Evolutionary conservation across 2,888 invertebrate genomes (phyloP).

Genomic region (Eucriotettix oculatus): DNA sequence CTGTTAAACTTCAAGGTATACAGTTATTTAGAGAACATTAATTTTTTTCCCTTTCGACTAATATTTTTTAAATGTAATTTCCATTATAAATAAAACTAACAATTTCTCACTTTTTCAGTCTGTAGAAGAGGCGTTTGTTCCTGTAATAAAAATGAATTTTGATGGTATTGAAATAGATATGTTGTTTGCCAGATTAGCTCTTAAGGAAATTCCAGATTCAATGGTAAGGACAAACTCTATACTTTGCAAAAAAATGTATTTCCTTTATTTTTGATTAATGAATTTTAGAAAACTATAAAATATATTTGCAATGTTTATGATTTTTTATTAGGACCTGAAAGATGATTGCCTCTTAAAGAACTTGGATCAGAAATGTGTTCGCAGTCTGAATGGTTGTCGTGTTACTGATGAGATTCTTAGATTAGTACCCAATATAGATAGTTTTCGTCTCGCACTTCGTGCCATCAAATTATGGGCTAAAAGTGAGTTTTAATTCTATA

Average conservation of each 20-base stretch:
- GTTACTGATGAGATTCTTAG: constrained; percentile 97
- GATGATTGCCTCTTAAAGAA: constrained; percentile 88
- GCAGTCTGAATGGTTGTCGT: constrained; percentile 92
- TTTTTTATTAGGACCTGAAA: constrained; percentile 49
- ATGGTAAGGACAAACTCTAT: constrained; percentile 23
- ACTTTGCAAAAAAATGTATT: neutral
- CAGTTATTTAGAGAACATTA: too few relatives aligned
- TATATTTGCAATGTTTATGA: neutral
- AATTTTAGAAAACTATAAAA: neutral
- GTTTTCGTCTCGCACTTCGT: constrained; percentile 81
- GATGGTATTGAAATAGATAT: constrained; percentile 98
- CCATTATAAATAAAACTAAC: too few relatives aligned
- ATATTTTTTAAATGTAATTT: too few relatives aligned
- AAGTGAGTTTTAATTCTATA: constrained; percentile 43
- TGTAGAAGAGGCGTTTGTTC: constrained; percentile 97
- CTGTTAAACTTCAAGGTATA: too few relatives aligned
- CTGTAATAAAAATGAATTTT: constrained; percentile 98
- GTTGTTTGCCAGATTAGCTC: constrained; percentile 83
- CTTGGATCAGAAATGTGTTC: constrained; percentile 87
- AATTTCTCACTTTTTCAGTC: constrained; percentile 35
- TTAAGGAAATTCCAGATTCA: constrained; percentile 88
- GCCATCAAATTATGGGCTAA: constrained; percentile 98
- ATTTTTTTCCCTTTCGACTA: too few relatives aligned
- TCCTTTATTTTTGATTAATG: neutral
- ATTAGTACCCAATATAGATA: constrained; percentile 86